Evolutionary conservation across 1,140 invertebrate genomes (phyloP).

Genomic region (Drosophila nikananu): DNA sequence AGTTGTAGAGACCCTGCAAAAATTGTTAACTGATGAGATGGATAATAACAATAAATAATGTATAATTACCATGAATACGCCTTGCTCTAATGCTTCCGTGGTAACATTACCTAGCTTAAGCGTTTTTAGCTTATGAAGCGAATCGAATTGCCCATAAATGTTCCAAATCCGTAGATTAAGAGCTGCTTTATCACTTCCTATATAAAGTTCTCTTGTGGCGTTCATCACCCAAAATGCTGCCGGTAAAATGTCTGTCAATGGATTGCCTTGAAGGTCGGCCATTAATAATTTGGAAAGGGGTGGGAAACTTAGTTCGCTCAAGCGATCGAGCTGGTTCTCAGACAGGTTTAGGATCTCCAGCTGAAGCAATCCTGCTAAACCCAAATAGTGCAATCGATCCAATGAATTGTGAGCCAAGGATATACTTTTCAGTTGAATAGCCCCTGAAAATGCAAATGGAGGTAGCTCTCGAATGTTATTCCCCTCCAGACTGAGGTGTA

Average conservation of each 20-base stretch:
- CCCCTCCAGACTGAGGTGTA: slow-evolving; percentile 88
- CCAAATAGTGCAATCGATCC: slow-evolving; percentile 88
- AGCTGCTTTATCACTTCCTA: slow-evolving; percentile 87
- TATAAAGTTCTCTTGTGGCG: slow-evolving; percentile 87
- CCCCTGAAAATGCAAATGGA: slow-evolving; percentile 90
- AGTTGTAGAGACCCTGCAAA: slow-evolving; percentile 75
- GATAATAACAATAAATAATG: background rate
- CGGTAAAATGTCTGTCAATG: slow-evolving; percentile 89
- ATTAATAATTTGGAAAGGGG: slow-evolving; percentile 88
- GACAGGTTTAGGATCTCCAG: slow-evolving; percentile 89
- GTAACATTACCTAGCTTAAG: slow-evolving; percentile 87
- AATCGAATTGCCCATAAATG: slow-evolving; percentile 88
- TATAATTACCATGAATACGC: slow-evolving; percentile 86
- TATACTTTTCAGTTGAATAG: slow-evolving; percentile 87
- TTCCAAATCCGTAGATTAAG: slow-evolving; percentile 85
- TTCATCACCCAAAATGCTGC: slow-evolving; percentile 91
- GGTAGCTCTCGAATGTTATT: slow-evolving; percentile 89
- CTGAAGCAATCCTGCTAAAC: slow-evolving; percentile 88
- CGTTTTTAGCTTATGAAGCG: slow-evolving; percentile 86
- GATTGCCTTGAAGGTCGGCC: slow-evolving; percentile 89
- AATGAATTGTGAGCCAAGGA: slow-evolving; percentile 89
- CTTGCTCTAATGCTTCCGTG: slow-evolving; percentile 87
- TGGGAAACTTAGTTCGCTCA: slow-evolving; percentile 90
- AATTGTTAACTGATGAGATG: background rate
- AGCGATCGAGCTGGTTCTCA: slow-evolving; percentile 88